Conservation (phyloP, 2,113 vertebrate genomes). For the Platichthys stellatus region DNA sequence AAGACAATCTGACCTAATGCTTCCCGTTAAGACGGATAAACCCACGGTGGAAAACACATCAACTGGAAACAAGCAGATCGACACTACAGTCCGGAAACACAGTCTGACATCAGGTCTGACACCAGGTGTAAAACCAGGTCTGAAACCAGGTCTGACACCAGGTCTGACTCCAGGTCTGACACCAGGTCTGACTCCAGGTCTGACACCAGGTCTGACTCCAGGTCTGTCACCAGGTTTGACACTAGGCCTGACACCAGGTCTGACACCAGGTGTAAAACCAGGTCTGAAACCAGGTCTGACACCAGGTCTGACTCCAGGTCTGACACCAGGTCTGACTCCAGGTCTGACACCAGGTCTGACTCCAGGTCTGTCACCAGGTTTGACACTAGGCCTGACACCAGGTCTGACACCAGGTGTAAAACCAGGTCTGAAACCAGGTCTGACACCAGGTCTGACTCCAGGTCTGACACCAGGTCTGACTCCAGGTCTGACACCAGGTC, state of each 20-base stretch:
- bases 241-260: no score
- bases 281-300: no score
- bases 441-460: neutral
- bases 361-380: no score
- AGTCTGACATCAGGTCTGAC: neutral
- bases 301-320: no score
- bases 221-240: neutral
- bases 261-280: no score
- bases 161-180: neutral
- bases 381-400: no score
- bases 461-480: neutral
- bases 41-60: neutral
- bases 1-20: slow-evolving; percentile 42
- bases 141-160: neutral
- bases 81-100: no score
- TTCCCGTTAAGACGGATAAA: slow-evolving; percentile 10
- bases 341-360: no score
- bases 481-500: no score
- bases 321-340: no score
- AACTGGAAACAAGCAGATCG: no score
- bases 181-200: neutral
- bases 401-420: neutral
- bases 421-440: neutral
- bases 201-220: neutral
- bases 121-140: neutral